Conservation (phyloP, 2,113 vertebrate species). For the Onychostruthus taczanowskii region DNA sequence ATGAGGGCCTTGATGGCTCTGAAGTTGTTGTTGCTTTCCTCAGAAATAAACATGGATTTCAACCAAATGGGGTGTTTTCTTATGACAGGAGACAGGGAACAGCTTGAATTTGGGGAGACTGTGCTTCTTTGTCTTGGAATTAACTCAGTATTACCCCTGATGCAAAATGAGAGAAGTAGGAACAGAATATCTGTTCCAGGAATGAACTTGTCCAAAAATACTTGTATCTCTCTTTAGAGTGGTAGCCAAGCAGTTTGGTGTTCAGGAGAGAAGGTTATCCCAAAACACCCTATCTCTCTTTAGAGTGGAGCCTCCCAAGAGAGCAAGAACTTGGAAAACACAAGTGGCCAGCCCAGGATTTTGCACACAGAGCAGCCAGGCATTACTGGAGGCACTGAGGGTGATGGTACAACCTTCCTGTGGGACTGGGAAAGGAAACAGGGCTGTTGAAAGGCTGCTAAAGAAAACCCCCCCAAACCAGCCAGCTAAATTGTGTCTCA, state of each 20-base stretch:
- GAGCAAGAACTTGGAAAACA: not conserved
- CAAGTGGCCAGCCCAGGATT: not conserved
- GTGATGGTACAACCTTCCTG: not conserved
- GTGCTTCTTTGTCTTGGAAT: not conserved
- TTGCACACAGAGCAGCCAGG: not conserved
- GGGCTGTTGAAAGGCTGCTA: not conserved
- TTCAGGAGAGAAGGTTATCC: not conserved
- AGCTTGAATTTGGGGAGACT: not conserved
- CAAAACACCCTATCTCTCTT: not conserved
- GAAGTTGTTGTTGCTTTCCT: not conserved
- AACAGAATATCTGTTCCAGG: not conserved
- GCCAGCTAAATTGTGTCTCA: not conserved
- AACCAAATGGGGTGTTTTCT: not conserved
- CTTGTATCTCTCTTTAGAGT: not conserved
- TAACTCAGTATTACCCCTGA: not conserved
- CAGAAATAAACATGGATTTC: not conserved
- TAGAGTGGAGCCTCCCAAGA: not conserved
- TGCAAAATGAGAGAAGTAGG: not conserved
- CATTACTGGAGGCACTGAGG: not conserved
- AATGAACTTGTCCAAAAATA: not conserved
- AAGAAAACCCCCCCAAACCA: not conserved
- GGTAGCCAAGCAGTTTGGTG: not conserved
- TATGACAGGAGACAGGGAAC: accelerated
- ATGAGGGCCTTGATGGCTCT: not conserved
- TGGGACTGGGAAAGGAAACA: not conserved